Conservation (phyloP, 2,888 invertebrate genomes). For the Hypena proboscidalis region DNA sequence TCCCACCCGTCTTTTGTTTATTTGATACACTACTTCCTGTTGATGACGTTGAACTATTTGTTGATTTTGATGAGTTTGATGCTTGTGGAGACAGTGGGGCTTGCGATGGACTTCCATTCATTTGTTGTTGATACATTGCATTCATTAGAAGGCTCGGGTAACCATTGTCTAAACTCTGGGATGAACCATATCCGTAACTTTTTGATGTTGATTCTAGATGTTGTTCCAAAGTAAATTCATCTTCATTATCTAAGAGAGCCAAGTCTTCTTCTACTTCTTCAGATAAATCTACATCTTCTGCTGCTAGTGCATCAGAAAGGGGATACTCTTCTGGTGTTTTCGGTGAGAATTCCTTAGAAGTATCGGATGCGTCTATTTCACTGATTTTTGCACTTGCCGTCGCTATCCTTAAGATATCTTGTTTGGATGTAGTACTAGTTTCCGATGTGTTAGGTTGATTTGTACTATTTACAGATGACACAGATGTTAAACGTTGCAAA, state of each 20-base stretch:
- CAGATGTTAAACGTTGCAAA: constrained; percentile 90
- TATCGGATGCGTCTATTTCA: constrained; percentile 72
- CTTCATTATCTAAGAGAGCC: constrained; percentile 90
- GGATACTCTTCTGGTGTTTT: constrained; percentile 81
- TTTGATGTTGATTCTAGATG: constrained; percentile 79
- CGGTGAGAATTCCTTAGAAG: constrained; percentile 73
- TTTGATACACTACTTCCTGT: constrained; percentile 74
- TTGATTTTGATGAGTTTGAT: constrained; percentile 77
- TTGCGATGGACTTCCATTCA: constrained; percentile 78
- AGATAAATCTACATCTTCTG: constrained; percentile 88
- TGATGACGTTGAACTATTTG: constrained; percentile 77
- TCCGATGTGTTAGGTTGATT: constrained; percentile 64
- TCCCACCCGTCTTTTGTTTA: constrained; percentile 75
- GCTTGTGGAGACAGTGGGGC: constrained; percentile 76
- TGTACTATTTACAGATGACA: constrained; percentile 82
- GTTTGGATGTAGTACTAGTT: constrained; percentile 80
- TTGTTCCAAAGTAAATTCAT: constrained; percentile 87
- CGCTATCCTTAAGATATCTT: constrained; percentile 88
- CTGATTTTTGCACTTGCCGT: constrained; percentile 83
- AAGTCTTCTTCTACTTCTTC: constrained; percentile 91
- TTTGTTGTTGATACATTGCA: constrained; percentile 86
- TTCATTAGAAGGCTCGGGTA: constrained; percentile 90
- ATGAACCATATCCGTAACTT: constrained; percentile 74
- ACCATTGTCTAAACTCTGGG: constrained; percentile 87
- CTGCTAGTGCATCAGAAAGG: constrained; percentile 80